These are phyloP conservation scores for Parelbella ahira DNA, from an alignment of 2,888 invertebrate genomes.

Conservation along the genomic window DNA sequence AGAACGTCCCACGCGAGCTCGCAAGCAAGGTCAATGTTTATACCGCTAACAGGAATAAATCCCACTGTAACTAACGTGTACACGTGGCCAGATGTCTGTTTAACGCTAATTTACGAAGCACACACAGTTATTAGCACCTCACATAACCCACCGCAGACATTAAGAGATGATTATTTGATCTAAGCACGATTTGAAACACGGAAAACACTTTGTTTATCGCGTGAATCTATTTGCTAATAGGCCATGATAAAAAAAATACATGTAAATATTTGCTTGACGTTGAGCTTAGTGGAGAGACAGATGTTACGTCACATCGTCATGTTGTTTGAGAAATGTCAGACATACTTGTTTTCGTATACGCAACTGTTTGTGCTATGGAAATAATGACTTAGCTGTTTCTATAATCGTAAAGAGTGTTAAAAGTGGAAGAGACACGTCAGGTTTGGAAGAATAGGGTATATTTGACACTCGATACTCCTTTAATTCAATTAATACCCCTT, in stretches of 20 bases:
- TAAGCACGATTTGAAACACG: constrained; percentile 1
- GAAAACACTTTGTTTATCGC: not conserved
- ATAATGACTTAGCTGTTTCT: too few relatives aligned
- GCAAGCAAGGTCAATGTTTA: constrained; percentile 26
- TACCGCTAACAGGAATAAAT: too few relatives aligned
- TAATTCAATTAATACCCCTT: too few relatives aligned
- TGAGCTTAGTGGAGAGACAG: not conserved
- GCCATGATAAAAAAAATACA: not conserved
- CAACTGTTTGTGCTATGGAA: too few relatives aligned
- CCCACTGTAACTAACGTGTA: constrained; percentile 11
- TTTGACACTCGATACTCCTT: too few relatives aligned
- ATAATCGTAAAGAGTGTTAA: too few relatives aligned
- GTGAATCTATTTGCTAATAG: constrained; percentile 11
- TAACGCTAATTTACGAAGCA: constrained; percentile 14
- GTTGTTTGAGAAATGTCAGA: not conserved
- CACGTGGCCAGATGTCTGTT: constrained; percentile 20
- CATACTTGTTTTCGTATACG: not conserved
- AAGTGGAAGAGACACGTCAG: too few relatives aligned
- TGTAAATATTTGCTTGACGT: constrained; percentile 9
- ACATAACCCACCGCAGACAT: constrained; percentile 4
- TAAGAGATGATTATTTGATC: constrained; percentile 7
- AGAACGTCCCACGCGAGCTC: constrained; percentile 16
- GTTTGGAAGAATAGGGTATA: too few relatives aligned
- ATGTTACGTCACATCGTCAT: not conserved
- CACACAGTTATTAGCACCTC: constrained; percentile 18